Conservation (phyloP, 1,140 invertebrate genomes). For the Myzus persicae region DNA sequence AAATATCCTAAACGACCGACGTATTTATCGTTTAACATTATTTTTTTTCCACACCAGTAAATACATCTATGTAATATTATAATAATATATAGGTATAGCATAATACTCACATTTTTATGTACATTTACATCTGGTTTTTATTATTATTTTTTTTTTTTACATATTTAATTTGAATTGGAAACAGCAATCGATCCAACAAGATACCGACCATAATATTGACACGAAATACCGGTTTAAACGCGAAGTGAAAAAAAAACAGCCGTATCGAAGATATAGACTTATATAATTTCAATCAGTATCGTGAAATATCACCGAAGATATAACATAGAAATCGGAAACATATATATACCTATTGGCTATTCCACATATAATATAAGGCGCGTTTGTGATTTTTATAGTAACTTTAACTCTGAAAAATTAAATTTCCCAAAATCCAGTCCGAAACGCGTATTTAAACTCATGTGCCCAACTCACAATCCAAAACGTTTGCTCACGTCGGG, state of each 20-base stretch:
- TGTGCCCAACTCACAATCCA: too few species aligned
- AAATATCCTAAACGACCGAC: neutral
- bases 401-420: neutral
- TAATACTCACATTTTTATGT: neutral
- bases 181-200: conserved; percentile 14
- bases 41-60: neutral
- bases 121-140: neutral
- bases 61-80: neutral
- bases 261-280: neutral
- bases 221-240: neutral
- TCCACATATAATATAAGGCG: neutral
- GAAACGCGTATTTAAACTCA: neutral
- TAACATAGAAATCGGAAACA: neutral
- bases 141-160: neutral
- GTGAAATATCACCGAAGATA: neutral
- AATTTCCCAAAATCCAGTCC: neutral
- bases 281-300: neutral
- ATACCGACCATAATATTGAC: neutral
- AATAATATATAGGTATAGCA: neutral
- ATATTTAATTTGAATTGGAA: neutral
- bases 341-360: neutral
- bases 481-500: too few species aligned
- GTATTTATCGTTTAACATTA: neutral
- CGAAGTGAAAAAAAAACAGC: neutral
- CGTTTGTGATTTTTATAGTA: neutral